Evolutionary conservation across 2,797 vertebrate species (phyloP), one percentile per base, ranked within the genome.

Genomic region (Spondyliosoma cantharus): DNA sequence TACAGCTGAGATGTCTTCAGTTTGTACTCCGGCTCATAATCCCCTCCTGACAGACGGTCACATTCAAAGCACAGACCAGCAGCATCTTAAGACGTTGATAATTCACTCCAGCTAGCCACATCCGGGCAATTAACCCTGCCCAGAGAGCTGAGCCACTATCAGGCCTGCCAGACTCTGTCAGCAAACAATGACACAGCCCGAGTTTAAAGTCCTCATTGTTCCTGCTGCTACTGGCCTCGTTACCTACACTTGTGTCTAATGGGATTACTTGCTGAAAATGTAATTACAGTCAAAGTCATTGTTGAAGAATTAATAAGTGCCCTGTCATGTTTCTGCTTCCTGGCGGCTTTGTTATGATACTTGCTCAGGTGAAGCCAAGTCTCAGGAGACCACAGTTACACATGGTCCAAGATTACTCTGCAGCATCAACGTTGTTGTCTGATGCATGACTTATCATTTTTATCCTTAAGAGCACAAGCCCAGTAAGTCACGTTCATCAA

Each of bases 201-300:
- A 67, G 73, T 83, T 83, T 75, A 74, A 80, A 72, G 78, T 80
- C 78, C 60, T 87, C 79, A 68, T 70, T 73, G 86, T 87, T 67
- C 11, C 46, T 22, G 81, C 45, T 25, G 69, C 70, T 16, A 27
- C 43, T 70, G 76, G 56, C 76, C 72, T 76, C 6, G 15, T 89
- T 87, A 92, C 80, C 86, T 89, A 83, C 61, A 83, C 68, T 78
- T 67, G 22, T 27, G 43, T 78, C 84, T 83, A 69, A 87, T 82
- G 66, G 74, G 83, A 89, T 89, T 87, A 87, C 57, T 73, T 37
- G 16, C 32, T 77, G 59, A 69, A 83, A 84, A 82, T 82, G 61
- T 82, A 81, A 90, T 85, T 85, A 86, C 65, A 73, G 45, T 22
- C 46, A 73, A 82, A 88, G 53, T 32, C 59, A 81, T 56, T 76